Evolutionary conservation across 2,797 vertebrate genomes (phyloP).

Genomic region (Argyrosomus regius): DNA sequence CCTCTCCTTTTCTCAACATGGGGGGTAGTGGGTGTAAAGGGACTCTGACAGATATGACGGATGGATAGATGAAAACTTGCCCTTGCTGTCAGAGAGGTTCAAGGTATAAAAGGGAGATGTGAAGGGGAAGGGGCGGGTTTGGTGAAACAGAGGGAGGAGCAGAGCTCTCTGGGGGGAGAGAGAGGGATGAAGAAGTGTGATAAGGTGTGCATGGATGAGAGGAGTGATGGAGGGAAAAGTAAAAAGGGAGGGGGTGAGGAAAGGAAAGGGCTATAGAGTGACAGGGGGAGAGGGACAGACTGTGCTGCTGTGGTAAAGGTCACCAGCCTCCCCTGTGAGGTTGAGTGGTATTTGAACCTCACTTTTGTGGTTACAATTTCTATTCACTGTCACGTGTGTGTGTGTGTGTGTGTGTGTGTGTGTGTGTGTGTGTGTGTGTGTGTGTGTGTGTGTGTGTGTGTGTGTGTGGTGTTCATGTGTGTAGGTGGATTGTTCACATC

Average conservation of each 20-base stretch:
- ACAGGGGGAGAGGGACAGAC: constrained; percentile 64
- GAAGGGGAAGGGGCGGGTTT: constrained; percentile 58
- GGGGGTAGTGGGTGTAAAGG: constrained; percentile 53
- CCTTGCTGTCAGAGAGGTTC: constrained; percentile 73
- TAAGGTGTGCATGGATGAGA: constrained; percentile 71
- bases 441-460: constrained; percentile 11
- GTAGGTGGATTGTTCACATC: constrained; percentile 33
- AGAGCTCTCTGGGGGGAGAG: constrained; percentile 60
- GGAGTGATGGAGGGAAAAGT: constrained; percentile 39
- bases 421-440: constrained; percentile 19
- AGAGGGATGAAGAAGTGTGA: constrained; percentile 64
- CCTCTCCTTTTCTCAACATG: constrained; percentile 48
- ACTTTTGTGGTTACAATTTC: constrained; percentile 73
- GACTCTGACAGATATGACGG: constrained; percentile 68
- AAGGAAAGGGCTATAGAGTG: constrained; percentile 55
- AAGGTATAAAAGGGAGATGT: constrained; percentile 68
- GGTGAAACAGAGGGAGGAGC: constrained; percentile 56
- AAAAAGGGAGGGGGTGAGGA: constrained; percentile 16
- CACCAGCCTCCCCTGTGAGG: constrained; percentile 79
- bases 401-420: constrained; percentile 46
- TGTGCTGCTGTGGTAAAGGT: constrained; percentile 77
- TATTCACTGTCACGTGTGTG: constrained; percentile 39
- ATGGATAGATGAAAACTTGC: constrained; percentile 70
- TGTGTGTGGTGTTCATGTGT: constrained; percentile 44
- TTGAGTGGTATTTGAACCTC: constrained; percentile 84